These are phyloP conservation scores for Delia radicum DNA, from an alignment of 1,140 invertebrate species.

Conservation along the genomic window DNA sequence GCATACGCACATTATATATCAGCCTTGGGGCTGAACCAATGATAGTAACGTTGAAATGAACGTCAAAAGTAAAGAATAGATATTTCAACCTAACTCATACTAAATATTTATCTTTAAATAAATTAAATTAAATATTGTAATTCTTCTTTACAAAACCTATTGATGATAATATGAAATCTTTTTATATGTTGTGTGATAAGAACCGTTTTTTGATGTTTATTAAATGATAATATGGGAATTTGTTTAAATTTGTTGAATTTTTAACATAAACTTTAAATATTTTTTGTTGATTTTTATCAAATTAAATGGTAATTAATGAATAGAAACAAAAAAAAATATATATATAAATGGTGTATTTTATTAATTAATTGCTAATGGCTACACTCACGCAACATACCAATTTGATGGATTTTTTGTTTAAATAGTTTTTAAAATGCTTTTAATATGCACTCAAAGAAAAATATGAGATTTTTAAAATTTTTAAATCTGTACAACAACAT, in stretches of 20 bases:
- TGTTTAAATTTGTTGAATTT: background rate
- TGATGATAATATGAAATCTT: background rate
- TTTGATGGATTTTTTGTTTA: slow-evolving; percentile 5
- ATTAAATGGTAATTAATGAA: background rate
- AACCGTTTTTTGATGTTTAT: background rate
- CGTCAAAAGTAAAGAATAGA: background rate
- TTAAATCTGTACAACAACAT: too few species aligned
- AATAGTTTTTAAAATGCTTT: too few species aligned
- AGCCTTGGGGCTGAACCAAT: background rate
- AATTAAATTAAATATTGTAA: background rate
- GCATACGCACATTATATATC: background rate
- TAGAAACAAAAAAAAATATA: background rate
- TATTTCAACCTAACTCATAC: background rate
- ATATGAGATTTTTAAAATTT: too few species aligned
- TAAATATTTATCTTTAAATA: background rate
- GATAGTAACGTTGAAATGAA: background rate
- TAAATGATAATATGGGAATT: background rate
- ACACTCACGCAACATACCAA: background rate
- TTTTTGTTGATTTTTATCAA: background rate
- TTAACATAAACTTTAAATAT: background rate
- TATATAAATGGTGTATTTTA: too few species aligned
- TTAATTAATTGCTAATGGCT: slow-evolving; percentile 2
- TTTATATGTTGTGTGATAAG: background rate
- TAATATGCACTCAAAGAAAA: too few species aligned
- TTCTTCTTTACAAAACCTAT: background rate